Conservation (phyloP, 2,113 vertebrate species). For the Cyanistes caeruleus region DNA sequence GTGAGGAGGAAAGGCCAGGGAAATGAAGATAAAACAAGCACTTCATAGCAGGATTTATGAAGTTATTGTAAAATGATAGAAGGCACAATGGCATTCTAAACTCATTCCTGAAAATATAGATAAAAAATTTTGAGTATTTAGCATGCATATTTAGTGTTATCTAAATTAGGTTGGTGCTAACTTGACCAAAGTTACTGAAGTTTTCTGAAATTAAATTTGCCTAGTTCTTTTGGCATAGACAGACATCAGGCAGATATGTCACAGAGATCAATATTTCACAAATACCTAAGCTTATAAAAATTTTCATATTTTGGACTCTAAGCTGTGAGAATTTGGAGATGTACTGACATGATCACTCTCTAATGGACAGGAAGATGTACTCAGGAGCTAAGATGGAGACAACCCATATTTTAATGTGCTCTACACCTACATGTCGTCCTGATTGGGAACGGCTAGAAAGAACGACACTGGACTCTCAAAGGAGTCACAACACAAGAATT, state of each 20-base stretch:
- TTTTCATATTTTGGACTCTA: background rate
- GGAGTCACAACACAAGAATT: too few relatives aligned
- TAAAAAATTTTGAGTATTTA: background rate
- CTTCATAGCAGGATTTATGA: background rate
- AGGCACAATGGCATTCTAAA: background rate
- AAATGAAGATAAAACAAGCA: background rate
- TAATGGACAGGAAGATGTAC: background rate
- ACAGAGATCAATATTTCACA: background rate
- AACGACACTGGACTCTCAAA: too few relatives aligned
- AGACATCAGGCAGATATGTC: background rate
- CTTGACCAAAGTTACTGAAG: background rate
- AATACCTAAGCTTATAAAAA: background rate
- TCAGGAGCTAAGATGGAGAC: background rate
- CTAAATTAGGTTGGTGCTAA: background rate
- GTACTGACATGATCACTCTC: background rate
- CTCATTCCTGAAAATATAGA: background rate
- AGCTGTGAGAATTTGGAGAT: background rate
- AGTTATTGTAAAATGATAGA: background rate
- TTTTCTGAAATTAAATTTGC: background rate
- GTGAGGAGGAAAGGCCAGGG: background rate
- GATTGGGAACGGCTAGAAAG: too few relatives aligned
- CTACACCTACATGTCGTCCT: too few relatives aligned
- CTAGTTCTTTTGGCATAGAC: background rate
- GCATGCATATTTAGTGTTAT: background rate
- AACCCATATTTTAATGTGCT: background rate